Percentiles rank a stretch among this genome's conserved stretches.
These are phyloP conservation scores for Alexandromys fortis DNA, from an alignment of 2,113 vertebrate genomes.

Conservation along the genomic window DNA sequence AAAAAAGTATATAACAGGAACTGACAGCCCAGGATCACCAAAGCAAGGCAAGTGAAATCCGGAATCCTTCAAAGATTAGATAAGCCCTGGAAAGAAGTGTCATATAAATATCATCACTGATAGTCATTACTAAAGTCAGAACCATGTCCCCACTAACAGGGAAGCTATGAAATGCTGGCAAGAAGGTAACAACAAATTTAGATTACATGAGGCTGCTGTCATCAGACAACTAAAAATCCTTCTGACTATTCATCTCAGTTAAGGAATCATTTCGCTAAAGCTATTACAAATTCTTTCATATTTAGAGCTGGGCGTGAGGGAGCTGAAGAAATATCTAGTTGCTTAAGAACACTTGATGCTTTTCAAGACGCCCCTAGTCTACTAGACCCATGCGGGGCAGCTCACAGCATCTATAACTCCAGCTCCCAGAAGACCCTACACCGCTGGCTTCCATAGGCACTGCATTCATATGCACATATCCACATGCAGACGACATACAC, in stretches of 20 bases:
- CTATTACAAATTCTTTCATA: not conserved
- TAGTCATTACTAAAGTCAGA: not conserved
- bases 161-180: not conserved
- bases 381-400: not conserved
- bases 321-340: not conserved
- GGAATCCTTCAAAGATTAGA: not conserved
- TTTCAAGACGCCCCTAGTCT: no score
- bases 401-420: not conserved
- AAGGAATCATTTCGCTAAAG: constrained; percentile 28
- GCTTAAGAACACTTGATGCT: not conserved
- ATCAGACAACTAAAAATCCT: not conserved
- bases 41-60: not conserved
- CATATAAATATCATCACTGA: not conserved
- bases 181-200: not conserved
- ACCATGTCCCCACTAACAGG: not conserved
- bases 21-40: not conserved
- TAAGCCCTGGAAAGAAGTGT: not conserved
- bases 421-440: not conserved
- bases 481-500: not conserved
- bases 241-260: not conserved
- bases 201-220: not conserved
- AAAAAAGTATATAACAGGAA: not conserved
- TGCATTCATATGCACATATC: not conserved
- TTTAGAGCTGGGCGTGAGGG: not conserved
- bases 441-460: not conserved